Conservation (phyloP, 2,797 vertebrate species). For the Nyctalus aviator region DNA sequence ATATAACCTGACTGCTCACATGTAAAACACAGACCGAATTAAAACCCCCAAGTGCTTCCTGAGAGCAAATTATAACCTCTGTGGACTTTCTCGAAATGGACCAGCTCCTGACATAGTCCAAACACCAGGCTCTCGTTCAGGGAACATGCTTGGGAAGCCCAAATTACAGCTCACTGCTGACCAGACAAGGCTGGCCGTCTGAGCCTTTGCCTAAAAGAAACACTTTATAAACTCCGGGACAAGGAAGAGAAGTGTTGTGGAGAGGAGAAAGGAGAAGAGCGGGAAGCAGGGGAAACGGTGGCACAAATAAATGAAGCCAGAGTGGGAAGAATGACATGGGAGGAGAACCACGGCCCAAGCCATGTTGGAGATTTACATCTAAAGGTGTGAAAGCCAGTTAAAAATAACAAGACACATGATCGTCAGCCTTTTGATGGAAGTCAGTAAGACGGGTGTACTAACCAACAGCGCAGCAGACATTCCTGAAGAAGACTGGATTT, state of each 20-base stretch:
- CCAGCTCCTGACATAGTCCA: background rate
- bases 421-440: background rate
- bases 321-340: background rate
- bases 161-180: background rate
- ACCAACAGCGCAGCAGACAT: background rate
- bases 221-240: background rate
- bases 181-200: background rate
- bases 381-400: background rate
- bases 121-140: background rate
- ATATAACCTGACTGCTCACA: background rate
- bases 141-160: background rate
- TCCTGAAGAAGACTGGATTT: slow-evolving; percentile 54
- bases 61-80: slow-evolving; percentile 17
- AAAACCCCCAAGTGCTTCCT: slow-evolving; percentile 9
- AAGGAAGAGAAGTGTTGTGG: background rate
- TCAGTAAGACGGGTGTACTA: background rate
- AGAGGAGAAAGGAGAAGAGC: background rate
- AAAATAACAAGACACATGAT: background rate
- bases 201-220: background rate
- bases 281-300: background rate
- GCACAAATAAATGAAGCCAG: background rate
- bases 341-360: background rate
- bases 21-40: background rate
- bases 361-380: background rate
- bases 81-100: background rate